phyloP scores from a whole-genome alignment of 2,113 vertebrate genomes.

The Mungos mungo region DNA sequence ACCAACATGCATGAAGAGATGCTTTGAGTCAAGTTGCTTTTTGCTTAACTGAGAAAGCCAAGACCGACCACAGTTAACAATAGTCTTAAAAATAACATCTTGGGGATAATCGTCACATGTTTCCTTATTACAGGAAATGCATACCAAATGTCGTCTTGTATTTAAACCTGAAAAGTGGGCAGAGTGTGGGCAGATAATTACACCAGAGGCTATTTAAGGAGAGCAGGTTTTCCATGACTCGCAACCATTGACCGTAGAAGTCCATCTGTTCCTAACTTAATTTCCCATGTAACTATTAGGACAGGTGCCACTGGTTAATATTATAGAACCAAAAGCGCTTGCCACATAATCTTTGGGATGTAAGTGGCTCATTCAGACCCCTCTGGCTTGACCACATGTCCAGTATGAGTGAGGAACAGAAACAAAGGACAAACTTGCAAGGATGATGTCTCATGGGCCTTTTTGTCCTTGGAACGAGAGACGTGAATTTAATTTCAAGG shows the following conservation, averaged over 20 bases:
- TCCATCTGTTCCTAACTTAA: conserved; percentile 60
- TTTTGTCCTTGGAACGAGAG: conserved; percentile 22
- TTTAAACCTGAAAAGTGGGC: conserved; percentile 78
- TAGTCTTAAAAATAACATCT: conserved; percentile 78
- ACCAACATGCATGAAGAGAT: conserved; percentile 61
- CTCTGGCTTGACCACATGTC: conserved; percentile 21
- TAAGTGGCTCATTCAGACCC: conserved; percentile 27
- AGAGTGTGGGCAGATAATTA: conserved; percentile 63
- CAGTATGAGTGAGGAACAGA: conserved; percentile 30
- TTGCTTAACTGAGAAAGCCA: conserved; percentile 72
- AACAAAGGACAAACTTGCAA: conserved; percentile 46
- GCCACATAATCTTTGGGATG: conserved; percentile 23
- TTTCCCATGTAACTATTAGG: conserved; percentile 58
- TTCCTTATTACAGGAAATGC: conserved; percentile 77
- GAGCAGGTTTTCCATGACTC: conserved; percentile 55
- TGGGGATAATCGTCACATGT: conserved; percentile 72
- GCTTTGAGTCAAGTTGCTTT: conserved; percentile 68
- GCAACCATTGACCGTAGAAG: conserved; percentile 40
- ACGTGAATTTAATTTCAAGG: conserved; percentile 61
- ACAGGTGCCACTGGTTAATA: conserved; percentile 51
- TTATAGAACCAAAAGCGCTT: conserved; percentile 23
- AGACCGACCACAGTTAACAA: conserved; percentile 75
- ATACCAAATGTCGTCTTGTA: conserved; percentile 76
- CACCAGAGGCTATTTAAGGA: conserved; percentile 65
- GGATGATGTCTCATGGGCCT: conserved; percentile 5